A percentile compares a stretch with the other conserved stretches of the same genome.
Evolutionary conservation across 2,888 invertebrate species (phyloP).

Genomic region (Drosophila emarginata): DNA sequence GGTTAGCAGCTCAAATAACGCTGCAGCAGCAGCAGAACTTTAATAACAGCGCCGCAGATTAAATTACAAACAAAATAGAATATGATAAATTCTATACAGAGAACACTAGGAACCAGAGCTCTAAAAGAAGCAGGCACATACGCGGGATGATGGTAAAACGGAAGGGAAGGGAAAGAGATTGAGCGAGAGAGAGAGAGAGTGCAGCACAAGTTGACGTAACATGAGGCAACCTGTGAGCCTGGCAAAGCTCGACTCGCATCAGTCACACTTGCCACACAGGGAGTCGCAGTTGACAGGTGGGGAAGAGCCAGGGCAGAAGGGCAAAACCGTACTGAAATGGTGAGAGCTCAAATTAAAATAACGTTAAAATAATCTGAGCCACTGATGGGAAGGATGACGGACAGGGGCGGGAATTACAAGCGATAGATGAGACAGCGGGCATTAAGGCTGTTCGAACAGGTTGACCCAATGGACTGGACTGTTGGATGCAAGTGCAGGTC

Average conservation of each 20-base stretch:
- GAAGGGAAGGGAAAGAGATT: not conserved
- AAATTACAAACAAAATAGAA: constrained; percentile 77
- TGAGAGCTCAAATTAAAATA: constrained; percentile 70
- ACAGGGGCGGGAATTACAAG: constrained; percentile 2
- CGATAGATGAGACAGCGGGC: not conserved
- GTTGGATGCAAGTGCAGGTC: not conserved
- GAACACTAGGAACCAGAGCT: constrained; percentile 52
- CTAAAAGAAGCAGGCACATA: constrained; percentile 1
- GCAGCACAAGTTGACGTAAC: constrained; percentile 49
- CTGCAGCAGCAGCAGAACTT: constrained; percentile 73
- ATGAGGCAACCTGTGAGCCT: constrained; percentile 59
- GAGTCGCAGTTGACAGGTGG: constrained; percentile 38
- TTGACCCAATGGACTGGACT: not conserved
- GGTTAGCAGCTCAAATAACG: constrained; percentile 63
- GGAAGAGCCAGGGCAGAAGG: constrained; percentile 11
- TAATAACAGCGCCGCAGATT: constrained; percentile 72
- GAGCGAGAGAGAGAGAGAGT: constrained; percentile 2
- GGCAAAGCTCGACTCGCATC: constrained; percentile 38
- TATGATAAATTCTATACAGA: constrained; percentile 74
- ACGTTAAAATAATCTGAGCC: constrained; percentile 74
- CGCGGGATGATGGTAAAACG: not conserved
- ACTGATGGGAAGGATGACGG: constrained; percentile 43
- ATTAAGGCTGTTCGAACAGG: not conserved
- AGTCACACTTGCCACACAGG: constrained; percentile 15
- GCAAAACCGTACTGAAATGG: constrained; percentile 25